These are phyloP conservation scores for Aurelia sp. DNA, from an alignment of 30 jellyfish, hydroid and myxozoan species.

Conservation along the genomic window DNA sequence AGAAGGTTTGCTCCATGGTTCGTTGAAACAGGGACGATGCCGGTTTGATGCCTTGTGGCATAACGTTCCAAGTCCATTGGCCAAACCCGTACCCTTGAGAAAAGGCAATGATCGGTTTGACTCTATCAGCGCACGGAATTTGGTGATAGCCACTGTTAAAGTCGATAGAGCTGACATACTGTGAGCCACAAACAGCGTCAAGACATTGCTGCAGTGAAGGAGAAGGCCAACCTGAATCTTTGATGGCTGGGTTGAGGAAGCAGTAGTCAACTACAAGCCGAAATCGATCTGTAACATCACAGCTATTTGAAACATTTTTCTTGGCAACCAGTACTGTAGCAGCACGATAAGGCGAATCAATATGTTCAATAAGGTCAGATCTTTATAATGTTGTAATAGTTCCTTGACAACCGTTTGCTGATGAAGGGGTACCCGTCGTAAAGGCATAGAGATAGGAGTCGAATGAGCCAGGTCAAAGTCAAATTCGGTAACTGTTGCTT, in stretches of 20 bases:
- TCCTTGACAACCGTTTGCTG: constrained; percentile 35
- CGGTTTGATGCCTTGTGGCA: constrained; percentile 51
- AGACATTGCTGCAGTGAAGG: constrained; percentile 48
- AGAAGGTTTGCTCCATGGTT: constrained; percentile 44
- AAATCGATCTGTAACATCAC: constrained; percentile 16
- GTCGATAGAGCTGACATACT: constrained; percentile 45
- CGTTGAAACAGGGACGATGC: constrained; percentile 27
- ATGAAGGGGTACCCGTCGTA: constrained; percentile 51
- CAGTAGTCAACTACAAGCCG: constrained; percentile 32
- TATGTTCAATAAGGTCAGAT: constrained; percentile 42
- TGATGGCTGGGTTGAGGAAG: constrained; percentile 27
- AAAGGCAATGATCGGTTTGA: constrained; percentile 39
- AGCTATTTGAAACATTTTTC: constrained; percentile 41
- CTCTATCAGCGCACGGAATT: constrained; percentile 3
- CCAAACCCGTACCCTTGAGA: constrained; percentile 33
- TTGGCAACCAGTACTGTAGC: constrained; percentile 39
- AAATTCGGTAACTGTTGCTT: constrained; percentile 30
- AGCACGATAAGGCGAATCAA: constrained; percentile 55
- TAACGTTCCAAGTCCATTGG: constrained; percentile 36
- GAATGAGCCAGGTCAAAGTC: constrained; percentile 20
- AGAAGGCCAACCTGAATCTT: constrained; percentile 44
- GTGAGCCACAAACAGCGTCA: constrained; percentile 25
- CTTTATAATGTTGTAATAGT: constrained; percentile 16
- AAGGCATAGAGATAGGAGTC: constrained; percentile 52
- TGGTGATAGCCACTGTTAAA: constrained; percentile 41